These are phyloP conservation scores for Neodiprion pinetum DNA, from an alignment of 1,140 invertebrate genomes.

Conservation along the genomic window DNA sequence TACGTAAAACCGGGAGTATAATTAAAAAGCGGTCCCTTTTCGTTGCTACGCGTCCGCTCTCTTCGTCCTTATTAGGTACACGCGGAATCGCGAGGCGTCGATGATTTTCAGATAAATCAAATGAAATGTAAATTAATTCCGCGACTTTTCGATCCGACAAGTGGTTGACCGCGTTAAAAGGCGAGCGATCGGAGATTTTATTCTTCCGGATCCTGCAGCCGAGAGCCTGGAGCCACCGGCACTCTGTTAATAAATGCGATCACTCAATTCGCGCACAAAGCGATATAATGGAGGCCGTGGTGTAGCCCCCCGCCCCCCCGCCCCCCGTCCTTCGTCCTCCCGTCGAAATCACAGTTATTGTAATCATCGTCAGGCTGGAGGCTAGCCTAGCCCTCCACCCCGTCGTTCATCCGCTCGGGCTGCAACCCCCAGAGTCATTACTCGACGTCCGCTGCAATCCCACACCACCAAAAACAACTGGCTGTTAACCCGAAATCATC, in stretches of 20 bases:
- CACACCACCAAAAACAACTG: conserved; percentile 58
- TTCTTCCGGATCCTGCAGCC: not conserved
- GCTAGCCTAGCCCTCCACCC: conserved; percentile 26
- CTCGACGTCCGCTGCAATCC: conserved; percentile 58
- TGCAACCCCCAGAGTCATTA: conserved; percentile 60
- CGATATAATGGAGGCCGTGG: conserved; percentile 30
- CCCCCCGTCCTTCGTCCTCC: not conserved
- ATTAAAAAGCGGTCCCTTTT: too few relatives aligned
- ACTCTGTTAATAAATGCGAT: not conserved
- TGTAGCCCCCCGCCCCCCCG: conserved; percentile 33
- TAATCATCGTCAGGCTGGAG: conserved; percentile 50
- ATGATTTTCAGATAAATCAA: too few relatives aligned
- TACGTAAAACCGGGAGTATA: too few relatives aligned
- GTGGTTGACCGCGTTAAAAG: too few relatives aligned
- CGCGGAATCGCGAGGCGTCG: too few relatives aligned
- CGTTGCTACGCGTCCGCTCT: too few relatives aligned
- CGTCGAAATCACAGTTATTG: conserved; percentile 52
- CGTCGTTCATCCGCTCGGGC: conserved; percentile 32
- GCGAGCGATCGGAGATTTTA: not conserved
- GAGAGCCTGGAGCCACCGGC: conserved; percentile 9
- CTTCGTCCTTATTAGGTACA: too few relatives aligned
- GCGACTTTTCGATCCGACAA: too few relatives aligned
- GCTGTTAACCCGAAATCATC: conserved; percentile 64
- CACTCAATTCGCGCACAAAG: conserved; percentile 23
- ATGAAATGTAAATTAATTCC: too few relatives aligned